These are phyloP conservation scores for Tadarida brasiliensis DNA, from an alignment of 2,797 vertebrate species.

Conservation along the genomic window DNA sequence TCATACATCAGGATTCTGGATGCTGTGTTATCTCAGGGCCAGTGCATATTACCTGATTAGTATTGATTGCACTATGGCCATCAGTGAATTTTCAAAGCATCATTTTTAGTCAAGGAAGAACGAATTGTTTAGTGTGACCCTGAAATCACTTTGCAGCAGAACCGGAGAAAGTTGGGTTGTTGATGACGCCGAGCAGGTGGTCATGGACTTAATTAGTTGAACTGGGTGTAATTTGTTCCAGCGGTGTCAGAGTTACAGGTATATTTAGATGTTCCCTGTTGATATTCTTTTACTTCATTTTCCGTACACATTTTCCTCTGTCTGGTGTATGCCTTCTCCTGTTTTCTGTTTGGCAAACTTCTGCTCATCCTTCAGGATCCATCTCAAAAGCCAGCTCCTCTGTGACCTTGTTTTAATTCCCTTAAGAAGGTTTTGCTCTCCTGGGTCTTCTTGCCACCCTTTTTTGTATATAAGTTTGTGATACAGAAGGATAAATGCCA, in stretches of 20 bases:
- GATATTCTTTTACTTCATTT: not conserved
- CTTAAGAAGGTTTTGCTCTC: not conserved
- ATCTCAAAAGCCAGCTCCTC: not conserved
- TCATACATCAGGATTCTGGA: conserved; percentile 62
- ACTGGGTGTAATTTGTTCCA: not conserved
- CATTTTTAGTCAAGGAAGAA: conserved; percentile 74
- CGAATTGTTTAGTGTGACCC: conserved; percentile 69
- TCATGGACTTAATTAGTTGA: not conserved
- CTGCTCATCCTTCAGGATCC: conserved; percentile 1
- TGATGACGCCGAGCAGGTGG: conserved; percentile 13
- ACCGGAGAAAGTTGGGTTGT: not conserved
- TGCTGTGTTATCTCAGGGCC: conserved; percentile 69
- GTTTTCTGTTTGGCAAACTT: conserved; percentile 19
- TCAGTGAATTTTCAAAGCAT: conserved; percentile 75
- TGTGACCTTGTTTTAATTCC: not conserved
- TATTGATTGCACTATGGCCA: conserved; percentile 75
- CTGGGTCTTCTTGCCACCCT: not conserved
- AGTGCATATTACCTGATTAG: conserved; percentile 66
- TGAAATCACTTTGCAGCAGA: conserved; percentile 57
- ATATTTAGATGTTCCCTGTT: not conserved
- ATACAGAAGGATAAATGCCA: not conserved
- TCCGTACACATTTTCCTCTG: not conserved
- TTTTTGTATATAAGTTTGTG: not conserved
- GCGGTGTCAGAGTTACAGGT: not conserved
- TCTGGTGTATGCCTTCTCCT: not conserved